Evolutionary conservation across 1,140 invertebrate genomes (phyloP), one percentile per base, ranked within the genome.

Genomic region (Bombus pascuorum): DNA sequence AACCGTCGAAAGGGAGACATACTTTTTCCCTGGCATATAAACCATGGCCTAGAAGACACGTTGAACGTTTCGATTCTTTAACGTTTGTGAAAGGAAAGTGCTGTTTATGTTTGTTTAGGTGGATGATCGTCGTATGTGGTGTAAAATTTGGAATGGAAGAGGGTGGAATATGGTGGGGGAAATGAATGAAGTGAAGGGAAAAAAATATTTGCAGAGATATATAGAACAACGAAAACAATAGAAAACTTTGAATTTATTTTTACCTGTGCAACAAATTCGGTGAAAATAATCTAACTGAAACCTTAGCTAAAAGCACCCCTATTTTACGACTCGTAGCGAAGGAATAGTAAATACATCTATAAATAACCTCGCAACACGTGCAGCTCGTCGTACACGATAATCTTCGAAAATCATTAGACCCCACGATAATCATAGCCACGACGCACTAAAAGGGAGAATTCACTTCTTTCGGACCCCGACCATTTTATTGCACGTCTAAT

Each of bases 401-500:
- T 86, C 85, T 42, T 57, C 25, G 76, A 81, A 87, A 87, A 85
- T 90, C 88, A 89, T 90, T 90, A 90, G 77, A 68, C 70, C 28
- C 15, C 62, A 28, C 77, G 79, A 68, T n/a, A 71, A 72, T 37
- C 44, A 28, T 42, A 74, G 37, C 25, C 1, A 13, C 0, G 28
- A 47, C 15, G 25, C 39, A 32, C 10, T 28, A 28, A 42, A 65
- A 78, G 75, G 75, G 75, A 44, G 82, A 85, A 34, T 25, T 88
- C 74, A 13, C 25, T 37, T 22, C 15, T 65, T 34, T 47, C 8
- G 66, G 18, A 71, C 82, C 66, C 85, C 82, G 44, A 70, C 76
- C 32, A 77, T 86, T 90, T 90, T 90, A 90, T 90, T 73, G 66
- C 75, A 25, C 32, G 70, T 53, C 81, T 82, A 89, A 89, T 87